Evolutionary conservation across 2,113 vertebrate genomes (phyloP), one percentile per base, ranked within the genome.

Genomic region (Sander vitreus): DNA sequence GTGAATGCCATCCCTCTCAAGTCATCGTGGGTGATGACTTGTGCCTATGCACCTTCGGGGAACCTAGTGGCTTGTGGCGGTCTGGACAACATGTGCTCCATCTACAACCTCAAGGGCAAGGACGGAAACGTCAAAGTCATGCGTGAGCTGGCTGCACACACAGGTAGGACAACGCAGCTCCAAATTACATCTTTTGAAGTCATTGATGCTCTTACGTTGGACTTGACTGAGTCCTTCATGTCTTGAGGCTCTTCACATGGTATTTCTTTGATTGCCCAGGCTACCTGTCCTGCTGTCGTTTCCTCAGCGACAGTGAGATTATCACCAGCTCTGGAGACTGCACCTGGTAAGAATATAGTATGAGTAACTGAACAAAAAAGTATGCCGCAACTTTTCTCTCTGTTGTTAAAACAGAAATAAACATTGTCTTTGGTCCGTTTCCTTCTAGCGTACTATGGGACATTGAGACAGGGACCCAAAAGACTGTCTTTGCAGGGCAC

Each of bases 11-110:
- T 99, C 90, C 98, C 98, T 0, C 94, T 99, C 80, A 97, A 97
- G 79, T 99, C 98, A 4, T 99, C 98, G 1, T 99, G 98, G 98
- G 98, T 99, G 91, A 99, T 99, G 98, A 99, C 98, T 51, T 99
- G 98, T 92, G 93, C 97, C 81, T 99, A 99, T 1, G 97, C 98
- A 4, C 98, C 98, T 0, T 99, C 98, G 0, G 98, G 98, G 74
- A 99, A 99, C 93, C 96, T 98, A 15, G 98, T 99, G 93, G 97
- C 98, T 0, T 99, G 98, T 16, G 98, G 98, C 1, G 98, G 98
- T 7, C 95, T 99, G 83, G 98, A 99, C 94, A 99, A 99, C 91
- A 97, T 99, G 97, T 99, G 98, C 89, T 99, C 98, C 91, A 97
- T 99, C 95, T 99, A 99, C 92, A 99, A 94, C 93, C 96, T 99